Base-by-base conservation (phyloP, 2,113 vertebrate genomes). In the Engystomops pustulosus region DNA sequence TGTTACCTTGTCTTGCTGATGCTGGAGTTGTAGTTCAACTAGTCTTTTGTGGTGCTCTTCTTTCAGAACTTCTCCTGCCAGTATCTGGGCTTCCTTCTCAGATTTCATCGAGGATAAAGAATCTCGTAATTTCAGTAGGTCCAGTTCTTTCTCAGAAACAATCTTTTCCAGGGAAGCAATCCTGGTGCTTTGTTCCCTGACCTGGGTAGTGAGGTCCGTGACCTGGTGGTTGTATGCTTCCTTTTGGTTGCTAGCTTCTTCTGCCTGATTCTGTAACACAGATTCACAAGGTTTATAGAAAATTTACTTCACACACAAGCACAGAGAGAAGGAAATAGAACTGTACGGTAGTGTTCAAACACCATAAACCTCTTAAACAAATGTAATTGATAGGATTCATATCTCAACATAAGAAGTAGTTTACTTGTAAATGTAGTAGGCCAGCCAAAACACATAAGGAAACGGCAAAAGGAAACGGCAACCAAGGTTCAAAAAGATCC, bases 71-170 rank as follows among this genome's bases (percentile, higher is more conserved):
- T 88, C 86, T 47, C 91, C 81, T 82, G 89, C 87, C 78, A 71
- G 75, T 78, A 74, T 85, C 86, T 90, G 88, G 5, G 65, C 67
- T 20, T 91, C 89, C 80, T 87, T 89, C 10, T 91, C 90, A n/a
- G 62, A 86, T 68, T 88, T 88, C 23, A 91, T 85, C 44, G 38
- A 41, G 5, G 27, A 75, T 34, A 76, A 70, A 0, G 86, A 67
- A 55, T 93, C 87, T 72, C 89, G 88, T 11, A 90, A 14, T 6
- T 55, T 86, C 10, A 87, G 74, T 47, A 94, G 75, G 77, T 93
- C 90, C 77, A 88, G 80, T 41, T 94, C 93, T 86, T 91, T 94
- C 81, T 93, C 90, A 7, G 89, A 87, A 74, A 95, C 34, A 38
- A 89, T 88, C 80, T 83, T 83, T 87, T 93, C 91, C 55, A 93